Evolutionary conservation across 2,113 vertebrate genomes (phyloP).

Genomic region (Hypocryptadius cinnamomeus): DNA sequence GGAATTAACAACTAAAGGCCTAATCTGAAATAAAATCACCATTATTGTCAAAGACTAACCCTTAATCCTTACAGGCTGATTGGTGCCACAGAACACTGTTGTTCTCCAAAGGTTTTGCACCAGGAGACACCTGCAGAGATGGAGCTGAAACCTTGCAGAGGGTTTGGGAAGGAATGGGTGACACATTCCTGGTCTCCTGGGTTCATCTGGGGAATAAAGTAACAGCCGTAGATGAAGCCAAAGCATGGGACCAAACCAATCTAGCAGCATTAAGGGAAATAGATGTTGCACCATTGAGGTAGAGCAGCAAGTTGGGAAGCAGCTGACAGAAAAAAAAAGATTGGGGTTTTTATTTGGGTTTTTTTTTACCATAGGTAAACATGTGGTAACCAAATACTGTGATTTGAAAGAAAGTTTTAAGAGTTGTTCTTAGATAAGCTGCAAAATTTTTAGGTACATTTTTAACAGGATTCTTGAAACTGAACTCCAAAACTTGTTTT

Average conservation of each 20-base stretch:
- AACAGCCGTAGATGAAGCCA: not conserved
- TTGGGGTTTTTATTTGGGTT: not conserved
- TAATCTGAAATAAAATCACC: not conserved
- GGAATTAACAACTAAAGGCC: not conserved
- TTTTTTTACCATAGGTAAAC: not conserved
- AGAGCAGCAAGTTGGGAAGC: not conserved
- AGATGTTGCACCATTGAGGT: accelerated
- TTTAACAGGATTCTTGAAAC: not conserved
- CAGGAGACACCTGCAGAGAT: not conserved
- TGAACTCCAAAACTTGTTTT: not conserved
- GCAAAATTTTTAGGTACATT: not conserved
- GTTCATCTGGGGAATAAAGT: not conserved
- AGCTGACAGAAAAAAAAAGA: not conserved
- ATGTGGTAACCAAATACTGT: not conserved
- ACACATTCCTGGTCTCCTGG: not conserved
- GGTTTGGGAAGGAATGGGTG: not conserved
- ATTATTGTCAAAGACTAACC: not conserved
- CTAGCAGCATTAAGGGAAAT: not conserved
- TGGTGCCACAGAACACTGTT: not conserved
- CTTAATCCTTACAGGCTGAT: not conserved
- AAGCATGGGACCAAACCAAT: not conserved
- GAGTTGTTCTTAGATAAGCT: not conserved
- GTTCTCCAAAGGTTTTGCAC: not conserved
- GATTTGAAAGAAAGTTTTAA: not conserved
- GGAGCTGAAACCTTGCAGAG: not conserved